Evolutionary conservation across 2,797 vertebrate genomes (phyloP).

Genomic region (Diplodus sargus): DNA sequence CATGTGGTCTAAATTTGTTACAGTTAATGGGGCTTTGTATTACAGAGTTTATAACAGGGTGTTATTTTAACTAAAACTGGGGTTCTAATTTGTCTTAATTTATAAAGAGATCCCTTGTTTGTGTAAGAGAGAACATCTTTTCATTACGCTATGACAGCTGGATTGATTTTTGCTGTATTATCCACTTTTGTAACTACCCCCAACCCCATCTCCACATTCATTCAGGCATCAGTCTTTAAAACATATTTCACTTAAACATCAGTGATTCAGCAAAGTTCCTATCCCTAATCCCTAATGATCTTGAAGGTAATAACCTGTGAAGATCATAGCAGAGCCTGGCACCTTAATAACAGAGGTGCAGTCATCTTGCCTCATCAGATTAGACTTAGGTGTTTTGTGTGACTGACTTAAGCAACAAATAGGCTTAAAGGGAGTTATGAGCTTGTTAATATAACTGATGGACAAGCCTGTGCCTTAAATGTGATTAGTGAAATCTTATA

Average conservation of each 20-base stretch:
- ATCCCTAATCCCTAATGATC: neutral
- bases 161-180: no score
- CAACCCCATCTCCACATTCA: neutral
- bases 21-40: neutral
- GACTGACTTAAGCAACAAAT: neutral
- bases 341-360: neutral
- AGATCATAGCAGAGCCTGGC: neutral
- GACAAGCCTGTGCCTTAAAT: neutral
- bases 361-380: neutral
- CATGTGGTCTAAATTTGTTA: neutral
- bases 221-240: neutral
- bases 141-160: neutral
- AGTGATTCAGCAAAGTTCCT: neutral
- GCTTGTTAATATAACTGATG: neutral
- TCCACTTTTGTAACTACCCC: neutral
- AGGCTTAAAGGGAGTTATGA: neutral
- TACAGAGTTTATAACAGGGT: neutral
- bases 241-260: neutral
- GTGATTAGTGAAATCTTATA: neutral
- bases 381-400: neutral
- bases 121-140: neutral
- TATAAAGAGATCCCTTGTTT: neutral
- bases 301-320: neutral
- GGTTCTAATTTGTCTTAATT: conserved; percentile 1
- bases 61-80: neutral